Evolutionary conservation across 2,888 invertebrate genomes (phyloP).

Genomic region (Tipula lateralis): DNA sequence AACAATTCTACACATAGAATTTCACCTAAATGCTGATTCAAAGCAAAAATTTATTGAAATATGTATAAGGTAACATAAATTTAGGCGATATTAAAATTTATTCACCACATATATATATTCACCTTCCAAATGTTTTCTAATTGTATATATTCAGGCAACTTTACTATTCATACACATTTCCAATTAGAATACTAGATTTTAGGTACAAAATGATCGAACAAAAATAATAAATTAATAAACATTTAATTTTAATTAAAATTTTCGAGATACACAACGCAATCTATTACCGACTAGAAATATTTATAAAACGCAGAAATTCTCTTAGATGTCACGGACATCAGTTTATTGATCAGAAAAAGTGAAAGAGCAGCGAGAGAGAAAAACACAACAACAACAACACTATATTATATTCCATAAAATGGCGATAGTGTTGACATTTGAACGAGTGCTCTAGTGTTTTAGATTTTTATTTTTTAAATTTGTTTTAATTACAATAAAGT

Average conservation of each 20-base stretch:
- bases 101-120: too few relatives aligned
- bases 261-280: neutral
- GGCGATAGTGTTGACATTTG: conserved; percentile 14
- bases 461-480: neutral
- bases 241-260: neutral
- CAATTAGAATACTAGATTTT: neutral
- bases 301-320: neutral
- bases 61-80: too few relatives aligned
- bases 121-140: too few relatives aligned
- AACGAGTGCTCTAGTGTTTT: neutral
- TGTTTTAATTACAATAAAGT: neutral
- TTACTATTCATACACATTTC: neutral
- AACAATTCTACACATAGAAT: too few relatives aligned
- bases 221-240: neutral
- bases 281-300: neutral
- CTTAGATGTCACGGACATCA: neutral
- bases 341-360: neutral
- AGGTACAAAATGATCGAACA: neutral
- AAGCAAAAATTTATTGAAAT: too few relatives aligned
- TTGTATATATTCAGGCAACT: neutral
- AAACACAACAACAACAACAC: neutral
- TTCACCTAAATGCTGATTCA: too few relatives aligned
- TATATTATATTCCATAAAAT: neutral
- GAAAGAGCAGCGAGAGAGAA: neutral
- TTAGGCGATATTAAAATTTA: too few relatives aligned